Base-by-base conservation (phyloP, 1,140 invertebrate genomes). In the Heliconius himera region DNA sequence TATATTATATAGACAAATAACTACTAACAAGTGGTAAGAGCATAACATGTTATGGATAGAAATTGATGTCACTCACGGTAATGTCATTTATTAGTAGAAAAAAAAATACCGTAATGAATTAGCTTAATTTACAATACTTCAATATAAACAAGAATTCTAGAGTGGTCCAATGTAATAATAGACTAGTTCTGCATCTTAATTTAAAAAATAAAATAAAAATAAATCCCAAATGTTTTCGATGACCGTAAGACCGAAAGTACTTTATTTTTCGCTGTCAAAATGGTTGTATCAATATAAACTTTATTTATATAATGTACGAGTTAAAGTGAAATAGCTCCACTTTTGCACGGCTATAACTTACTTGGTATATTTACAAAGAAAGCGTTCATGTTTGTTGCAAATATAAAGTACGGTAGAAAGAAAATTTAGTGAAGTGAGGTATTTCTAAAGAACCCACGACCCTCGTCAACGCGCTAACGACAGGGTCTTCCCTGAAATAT, bases 391-490 rank as follows among this genome's bases (percentile, higher is more conserved):
- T n/a, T n/a, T n/a, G n/a, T n/a, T n/a, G 46, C 73, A 76, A 79
- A 79, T 72, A 79, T 41, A 79, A 79, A 75, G 70, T 76, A 56
- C 51, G 22, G 18, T 75, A 51, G 26, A 72, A 72, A 75, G 66
- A 77, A 77, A 77, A 77, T 77, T 72, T 70, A 54, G 29, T 72
- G 29, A 72, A 79, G 18, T 74, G n/a, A 75, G 33, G 41, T 60
- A 79, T 76, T 79, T 79, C 60, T 75, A 79, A 79, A 74, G 73
- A 76, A 56, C 26, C 74, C 73, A 33, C 56, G 29, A 79, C 38
- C 73, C 72, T 75, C 73, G 60, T 74, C 78, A 75, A 56, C 78
- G 20, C 36, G 51, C n/a, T 33, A 76, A 72, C 66, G 78, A 76
- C 73, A 72, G 70, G 76, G 41, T 71, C 46, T 56, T 72, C 56